Percentiles rank a stretch among this genome's conserved stretches.
These are phyloP conservation scores for Eclectus roratus DNA, from an alignment of 2,113 vertebrate genomes.

Conservation along the genomic window DNA sequence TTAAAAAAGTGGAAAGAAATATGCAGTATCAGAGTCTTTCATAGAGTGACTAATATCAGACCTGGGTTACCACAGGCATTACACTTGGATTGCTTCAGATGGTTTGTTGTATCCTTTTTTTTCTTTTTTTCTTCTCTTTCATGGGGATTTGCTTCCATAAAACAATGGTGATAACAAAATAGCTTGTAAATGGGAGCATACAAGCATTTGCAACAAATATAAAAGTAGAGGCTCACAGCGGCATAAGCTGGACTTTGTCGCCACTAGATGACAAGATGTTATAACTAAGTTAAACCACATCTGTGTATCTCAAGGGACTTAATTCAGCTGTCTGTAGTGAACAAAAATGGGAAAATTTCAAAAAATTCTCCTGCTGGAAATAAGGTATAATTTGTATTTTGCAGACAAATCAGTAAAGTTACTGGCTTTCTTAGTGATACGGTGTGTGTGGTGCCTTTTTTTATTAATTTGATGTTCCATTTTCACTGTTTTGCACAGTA, in stretches of 20 bases:
- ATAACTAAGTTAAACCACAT: conserved; percentile 94
- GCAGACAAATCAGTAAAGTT: conserved; percentile 99
- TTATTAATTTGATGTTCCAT: conserved; percentile 69
- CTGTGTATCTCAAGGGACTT: conserved; percentile 98
- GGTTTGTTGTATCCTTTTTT: conserved; percentile 86
- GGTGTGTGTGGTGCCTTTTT: conserved; percentile 88
- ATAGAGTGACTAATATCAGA: conserved; percentile 71
- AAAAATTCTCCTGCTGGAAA: conserved; percentile 92
- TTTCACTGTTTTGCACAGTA: conserved; percentile 30
- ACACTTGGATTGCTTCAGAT: conserved; percentile 88
- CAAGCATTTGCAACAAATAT: conserved; percentile 87
- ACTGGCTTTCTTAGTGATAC: conserved; percentile 98
- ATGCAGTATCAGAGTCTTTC: conserved; percentile 61
- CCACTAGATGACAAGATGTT: conserved; percentile 97
- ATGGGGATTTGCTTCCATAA: conserved; percentile 85
- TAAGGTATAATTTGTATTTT: conserved; percentile 99
- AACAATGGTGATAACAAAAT: conserved; percentile 90
- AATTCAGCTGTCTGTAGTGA: conserved; percentile 98
- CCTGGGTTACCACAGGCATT: conserved; percentile 69
- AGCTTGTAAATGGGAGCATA: conserved; percentile 90
- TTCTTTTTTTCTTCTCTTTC: conserved; percentile 73
- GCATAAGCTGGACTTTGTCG: conserved; percentile 99
- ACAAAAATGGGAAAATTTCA: conserved; percentile 88
- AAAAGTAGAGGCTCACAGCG: conserved; percentile 93
- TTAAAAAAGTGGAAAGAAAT: not conserved